Evolutionary conservation across 2,888 invertebrate species (phyloP).

Genomic region (Tenthredo amoena): DNA sequence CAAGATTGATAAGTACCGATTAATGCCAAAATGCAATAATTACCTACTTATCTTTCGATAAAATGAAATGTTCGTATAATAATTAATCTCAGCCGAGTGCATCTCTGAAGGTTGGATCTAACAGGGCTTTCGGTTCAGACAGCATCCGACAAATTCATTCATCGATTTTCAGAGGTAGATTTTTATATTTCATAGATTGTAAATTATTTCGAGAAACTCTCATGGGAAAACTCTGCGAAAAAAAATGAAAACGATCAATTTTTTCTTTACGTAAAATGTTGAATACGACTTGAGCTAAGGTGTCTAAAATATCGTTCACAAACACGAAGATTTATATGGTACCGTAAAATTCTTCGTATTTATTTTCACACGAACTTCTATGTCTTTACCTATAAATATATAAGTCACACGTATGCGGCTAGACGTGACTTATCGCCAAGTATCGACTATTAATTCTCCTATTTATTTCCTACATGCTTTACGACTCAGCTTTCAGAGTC

Average conservation of each 20-base stretch:
- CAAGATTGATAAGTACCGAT: background rate
- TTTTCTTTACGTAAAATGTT: background rate
- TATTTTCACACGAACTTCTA: background rate
- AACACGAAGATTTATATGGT: background rate
- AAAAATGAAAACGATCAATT: background rate
- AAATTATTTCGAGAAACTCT: background rate
- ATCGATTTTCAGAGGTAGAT: background rate
- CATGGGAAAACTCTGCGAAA: background rate
- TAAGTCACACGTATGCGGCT: background rate
- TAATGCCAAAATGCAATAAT: background rate
- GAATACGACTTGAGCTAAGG: background rate
- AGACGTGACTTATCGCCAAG: background rate
- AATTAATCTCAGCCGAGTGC: background rate
- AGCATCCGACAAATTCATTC: background rate
- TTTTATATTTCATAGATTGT: background rate
- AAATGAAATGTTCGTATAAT: background rate
- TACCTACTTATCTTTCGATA: too few species aligned
- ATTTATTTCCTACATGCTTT: background rate
- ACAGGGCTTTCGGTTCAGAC: background rate
- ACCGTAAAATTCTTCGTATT: background rate
- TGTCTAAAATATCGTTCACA: background rate
- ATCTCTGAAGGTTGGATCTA: background rate
- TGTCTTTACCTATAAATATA: background rate
- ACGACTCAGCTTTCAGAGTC: background rate
- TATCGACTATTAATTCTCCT: background rate